phyloP scores from a whole-genome alignment of 2,113 vertebrate species.

The Elanoides forficatus region DNA sequence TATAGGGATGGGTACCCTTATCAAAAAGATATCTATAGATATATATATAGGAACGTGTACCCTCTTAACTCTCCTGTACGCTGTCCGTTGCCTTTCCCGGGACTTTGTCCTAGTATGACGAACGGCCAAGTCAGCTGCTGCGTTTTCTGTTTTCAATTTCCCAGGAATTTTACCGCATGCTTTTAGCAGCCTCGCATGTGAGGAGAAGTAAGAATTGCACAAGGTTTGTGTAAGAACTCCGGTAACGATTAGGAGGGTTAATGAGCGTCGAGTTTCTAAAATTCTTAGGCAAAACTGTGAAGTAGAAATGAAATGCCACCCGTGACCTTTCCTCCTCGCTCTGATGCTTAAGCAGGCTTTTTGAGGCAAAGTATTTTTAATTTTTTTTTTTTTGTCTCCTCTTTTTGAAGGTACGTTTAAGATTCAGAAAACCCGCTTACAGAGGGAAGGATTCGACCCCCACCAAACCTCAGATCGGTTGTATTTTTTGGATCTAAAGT shows the following conservation, averaged over 20 bases:
- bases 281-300: background rate
- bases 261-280: background rate
- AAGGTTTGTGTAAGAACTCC: background rate
- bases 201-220: background rate
- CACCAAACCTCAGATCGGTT: slow-evolving; percentile 74
- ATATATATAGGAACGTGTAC: no score
- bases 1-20: background rate
- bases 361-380: background rate
- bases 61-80: accelerated
- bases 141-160: background rate
- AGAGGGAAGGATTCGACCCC: slow-evolving; percentile 80
- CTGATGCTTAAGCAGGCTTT: background rate
- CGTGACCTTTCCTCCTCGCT: background rate
- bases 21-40: background rate
- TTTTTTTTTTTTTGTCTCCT: background rate
- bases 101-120: background rate
- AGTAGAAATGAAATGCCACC: background rate
- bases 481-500: slow-evolving; percentile 80
- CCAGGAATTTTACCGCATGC: background rate
- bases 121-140: background rate
- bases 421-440: slow-evolving; percentile 85
- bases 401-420: slow-evolving; percentile 83
- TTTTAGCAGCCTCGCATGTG: background rate
- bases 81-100: background rate
- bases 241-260: accelerated